Conservation (phyloP, 2,888 invertebrate species). For the Patella ulyssiponensis region DNA sequence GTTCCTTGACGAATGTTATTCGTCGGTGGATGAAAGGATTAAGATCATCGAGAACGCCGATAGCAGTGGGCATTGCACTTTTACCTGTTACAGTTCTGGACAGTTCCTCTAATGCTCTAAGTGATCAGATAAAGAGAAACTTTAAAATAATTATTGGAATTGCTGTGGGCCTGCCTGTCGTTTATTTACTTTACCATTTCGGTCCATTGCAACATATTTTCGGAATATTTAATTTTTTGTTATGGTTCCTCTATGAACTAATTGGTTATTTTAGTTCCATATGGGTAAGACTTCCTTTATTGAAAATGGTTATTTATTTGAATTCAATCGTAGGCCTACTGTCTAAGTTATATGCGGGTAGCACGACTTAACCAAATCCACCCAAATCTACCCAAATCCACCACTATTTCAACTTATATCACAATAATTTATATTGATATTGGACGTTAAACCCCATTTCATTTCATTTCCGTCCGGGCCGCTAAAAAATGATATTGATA, state of each 20-base stretch:
- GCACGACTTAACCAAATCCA: no score
- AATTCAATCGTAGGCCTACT: not conserved
- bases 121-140: slow-evolving; percentile 81
- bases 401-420: no score
- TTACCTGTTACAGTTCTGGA: slow-evolving; percentile 84
- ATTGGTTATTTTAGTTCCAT: slow-evolving; percentile 67
- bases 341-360: no score
- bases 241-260: slow-evolving; percentile 61
- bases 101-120: slow-evolving; percentile 82
- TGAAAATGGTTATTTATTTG: not conserved
- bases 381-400: no score
- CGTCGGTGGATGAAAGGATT: slow-evolving; percentile 80
- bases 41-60: slow-evolving; percentile 71
- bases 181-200: slow-evolving; percentile 81
- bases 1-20: slow-evolving; percentile 82
- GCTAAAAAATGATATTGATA: no score
- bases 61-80: slow-evolving; percentile 71
- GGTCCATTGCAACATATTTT: slow-evolving; percentile 76
- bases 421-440: no score
- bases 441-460: no score
- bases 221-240: slow-evolving; percentile 43
- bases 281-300: slow-evolving; percentile 62
- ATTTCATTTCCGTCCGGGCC: no score
- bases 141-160: slow-evolving; percentile 77
- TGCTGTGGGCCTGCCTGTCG: slow-evolving; percentile 73